A percentile compares a stretch with the other conserved stretches of the same genome.
phyloP scores from a whole-genome alignment of 1,140 invertebrate species.

The Cataglyphis hispanica region DNA sequence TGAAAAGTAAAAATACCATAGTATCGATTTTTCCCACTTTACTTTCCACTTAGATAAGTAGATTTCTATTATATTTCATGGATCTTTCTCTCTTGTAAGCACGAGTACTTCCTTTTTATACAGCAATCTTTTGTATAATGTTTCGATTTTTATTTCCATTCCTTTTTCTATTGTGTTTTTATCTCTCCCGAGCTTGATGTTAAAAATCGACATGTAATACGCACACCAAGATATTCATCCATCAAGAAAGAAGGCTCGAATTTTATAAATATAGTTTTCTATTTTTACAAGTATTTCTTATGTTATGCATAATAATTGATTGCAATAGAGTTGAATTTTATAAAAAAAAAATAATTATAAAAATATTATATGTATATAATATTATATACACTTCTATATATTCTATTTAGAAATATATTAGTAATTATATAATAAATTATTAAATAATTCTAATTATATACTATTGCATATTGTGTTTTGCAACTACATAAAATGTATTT shows the following conservation, averaged over 20 bases:
- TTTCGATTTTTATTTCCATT: conserved; percentile 28
- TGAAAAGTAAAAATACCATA: conserved; percentile 17
- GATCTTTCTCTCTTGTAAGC: neutral
- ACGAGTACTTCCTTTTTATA: conserved; percentile 22
- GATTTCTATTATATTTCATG: conserved; percentile 22
- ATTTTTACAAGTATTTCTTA: neutral
- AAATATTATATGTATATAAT: neutral
- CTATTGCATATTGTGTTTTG: neutral
- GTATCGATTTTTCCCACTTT: conserved; percentile 32
- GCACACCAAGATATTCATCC: neutral
- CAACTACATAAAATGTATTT: conserved; percentile 3
- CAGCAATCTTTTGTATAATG: conserved; percentile 18
- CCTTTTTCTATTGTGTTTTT: conserved; percentile 29
- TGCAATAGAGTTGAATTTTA: neutral
- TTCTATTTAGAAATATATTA: neutral
- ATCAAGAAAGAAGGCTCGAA: neutral
- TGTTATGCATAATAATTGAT: neutral
- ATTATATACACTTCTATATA: neutral
- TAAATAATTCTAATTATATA: neutral
- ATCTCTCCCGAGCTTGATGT: neutral
- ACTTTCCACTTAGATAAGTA: conserved; percentile 40
- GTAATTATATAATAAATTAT: no score
- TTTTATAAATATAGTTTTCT: neutral
- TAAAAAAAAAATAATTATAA: neutral
- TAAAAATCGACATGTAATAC: conserved; percentile 24